Evolutionary conservation across 35 echinoderm and acorn worm genomes (phyloP), one percentile per base, ranked within the genome.

Genomic region (Acanthaster planci): DNA sequence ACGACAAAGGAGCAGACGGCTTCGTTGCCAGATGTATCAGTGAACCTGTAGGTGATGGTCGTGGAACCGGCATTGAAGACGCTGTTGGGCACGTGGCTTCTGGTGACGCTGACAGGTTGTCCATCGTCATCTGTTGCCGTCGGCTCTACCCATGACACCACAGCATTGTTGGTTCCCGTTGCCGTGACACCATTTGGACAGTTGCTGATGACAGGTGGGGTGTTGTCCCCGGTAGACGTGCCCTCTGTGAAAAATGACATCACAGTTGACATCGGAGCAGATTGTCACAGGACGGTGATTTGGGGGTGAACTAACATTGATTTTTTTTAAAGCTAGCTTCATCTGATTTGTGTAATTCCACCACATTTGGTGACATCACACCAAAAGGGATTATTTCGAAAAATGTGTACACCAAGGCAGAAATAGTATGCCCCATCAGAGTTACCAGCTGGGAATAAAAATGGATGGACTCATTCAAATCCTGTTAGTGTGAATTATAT

Each of bases 121-220:
- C 80, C 86, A 59, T 81, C 76, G 37, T 93, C 82, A 38, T 93
- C 91, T 22, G 79, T 81, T 26, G 91, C 91, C 44, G 91, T 88
- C 7, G 91, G 91, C 17, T 59, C 86, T 40, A 56, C 40, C 87
- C 87, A 89, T 2, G 87, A 89, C 0, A 78, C 87, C 7, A 77
- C 26, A 30, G 77, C 90, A 51, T 31, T 30, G 36, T 35, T 79
- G 39, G 76, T 52, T 27, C 72, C 86, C 23, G 34, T 27, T 37
- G 42, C 26, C 30, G 27, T 0, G 76, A 82, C 26, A 76, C 51
- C 23, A 34, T 47, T 8, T 29, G 91, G 91, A 76, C 91, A 93
- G 77, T 76, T 80, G 9, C 76, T 12, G 42, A 93, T 76, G 30
- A 89, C 82, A 52, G 91, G 91, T 38, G 82, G 55, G 10, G 36